These are phyloP conservation scores for Lontra canadensis DNA, from an alignment of 2,113 vertebrate genomes.

Conservation along the genomic window DNA sequence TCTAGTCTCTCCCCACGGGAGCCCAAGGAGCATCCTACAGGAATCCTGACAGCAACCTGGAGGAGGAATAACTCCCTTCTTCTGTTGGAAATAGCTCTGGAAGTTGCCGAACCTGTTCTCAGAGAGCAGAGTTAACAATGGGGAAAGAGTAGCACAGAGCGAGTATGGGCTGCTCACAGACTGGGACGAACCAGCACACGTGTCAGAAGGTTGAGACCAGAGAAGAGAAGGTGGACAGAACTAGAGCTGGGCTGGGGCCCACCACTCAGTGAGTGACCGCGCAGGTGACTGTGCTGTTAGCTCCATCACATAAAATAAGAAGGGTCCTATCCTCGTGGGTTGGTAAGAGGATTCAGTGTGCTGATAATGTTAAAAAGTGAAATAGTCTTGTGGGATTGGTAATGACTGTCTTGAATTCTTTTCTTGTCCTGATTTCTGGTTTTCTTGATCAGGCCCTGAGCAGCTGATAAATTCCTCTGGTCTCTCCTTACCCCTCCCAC, in stretches of 20 bases:
- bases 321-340: fast-evolving
- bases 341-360: not conserved
- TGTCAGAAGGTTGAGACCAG: not conserved
- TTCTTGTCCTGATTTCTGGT: not conserved
- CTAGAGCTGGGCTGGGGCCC: not conserved
- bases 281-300: not conserved
- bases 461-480: not conserved
- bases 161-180: not conserved
- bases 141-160: not conserved
- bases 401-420: not conserved
- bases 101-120: not conserved
- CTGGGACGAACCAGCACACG: too few relatives aligned
- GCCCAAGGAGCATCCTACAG: not conserved
- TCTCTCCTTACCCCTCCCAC: not conserved
- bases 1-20: not conserved
- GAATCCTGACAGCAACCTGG: not conserved
- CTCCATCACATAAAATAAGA: not conserved
- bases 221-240: not conserved
- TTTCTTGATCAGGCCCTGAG: not conserved
- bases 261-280: fast-evolving
- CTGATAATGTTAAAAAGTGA: not conserved
- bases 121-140: not conserved
- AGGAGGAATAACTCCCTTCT: not conserved
- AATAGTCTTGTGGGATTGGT: not conserved
- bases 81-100: not conserved